Percentiles rank a stretch among this genome's conserved stretches.
These are phyloP conservation scores for Macroglossus sobrinus DNA, from an alignment of 2,113 vertebrate species.

Conservation along the genomic window DNA sequence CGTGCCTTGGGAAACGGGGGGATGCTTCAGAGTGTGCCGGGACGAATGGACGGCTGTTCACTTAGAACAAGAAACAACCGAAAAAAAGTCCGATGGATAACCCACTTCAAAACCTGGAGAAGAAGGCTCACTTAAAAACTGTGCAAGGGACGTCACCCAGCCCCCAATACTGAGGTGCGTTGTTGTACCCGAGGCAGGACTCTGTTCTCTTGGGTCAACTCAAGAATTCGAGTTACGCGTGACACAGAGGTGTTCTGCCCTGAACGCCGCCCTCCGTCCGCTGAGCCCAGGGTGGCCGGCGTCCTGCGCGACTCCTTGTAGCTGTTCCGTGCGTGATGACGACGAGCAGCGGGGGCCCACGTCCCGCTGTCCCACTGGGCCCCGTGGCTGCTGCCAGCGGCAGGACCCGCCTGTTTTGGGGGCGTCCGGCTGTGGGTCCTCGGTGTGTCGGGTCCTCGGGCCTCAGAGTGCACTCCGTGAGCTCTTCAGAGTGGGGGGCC, in stretches of 20 bases:
- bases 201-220: background rate
- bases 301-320: accelerated
- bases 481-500: accelerated
- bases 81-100: background rate
- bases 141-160: too few species aligned
- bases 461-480: background rate
- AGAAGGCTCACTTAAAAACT: too few species aligned
- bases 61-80: too few species aligned
- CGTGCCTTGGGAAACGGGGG: background rate
- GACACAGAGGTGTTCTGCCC: background rate
- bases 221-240: background rate
- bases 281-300: accelerated
- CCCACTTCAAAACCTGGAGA: background rate
- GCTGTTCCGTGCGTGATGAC: too few species aligned
- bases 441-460: accelerated
- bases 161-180: too few species aligned
- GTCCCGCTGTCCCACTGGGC: accelerated
- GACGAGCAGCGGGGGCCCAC: accelerated
- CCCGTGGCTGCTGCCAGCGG: accelerated
- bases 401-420: accelerated
- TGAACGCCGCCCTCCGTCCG: background rate
- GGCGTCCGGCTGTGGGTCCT: accelerated
- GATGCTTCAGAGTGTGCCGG: background rate
- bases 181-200: accelerated
- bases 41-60: too few species aligned